These are phyloP conservation scores for Papilio protenor DNA, from an alignment of 2,888 invertebrate genomes.

Conservation along the genomic window DNA sequence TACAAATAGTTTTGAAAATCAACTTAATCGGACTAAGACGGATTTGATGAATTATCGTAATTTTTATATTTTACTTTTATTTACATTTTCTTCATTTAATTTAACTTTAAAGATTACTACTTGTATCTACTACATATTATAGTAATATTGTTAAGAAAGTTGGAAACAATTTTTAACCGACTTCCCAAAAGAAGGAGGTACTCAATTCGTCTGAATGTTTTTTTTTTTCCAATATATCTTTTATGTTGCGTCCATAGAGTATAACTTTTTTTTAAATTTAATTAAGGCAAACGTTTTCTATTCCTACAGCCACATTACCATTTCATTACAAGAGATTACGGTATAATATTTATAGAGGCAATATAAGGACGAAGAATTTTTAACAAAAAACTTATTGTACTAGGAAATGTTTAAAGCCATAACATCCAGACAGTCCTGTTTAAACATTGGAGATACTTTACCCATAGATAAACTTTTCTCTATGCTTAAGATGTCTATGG, in stretches of 20 bases:
- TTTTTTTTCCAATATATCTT: neutral
- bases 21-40: neutral
- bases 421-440: neutral
- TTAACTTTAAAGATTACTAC: neutral
- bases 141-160: neutral
- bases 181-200: too few species aligned
- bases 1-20: neutral
- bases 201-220: too few species aligned
- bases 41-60: neutral
- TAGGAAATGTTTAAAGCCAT: neutral
- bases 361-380: neutral
- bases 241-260: neutral
- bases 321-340: neutral
- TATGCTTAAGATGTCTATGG: slow-evolving; percentile 18
- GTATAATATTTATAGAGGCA: neutral
- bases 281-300: neutral
- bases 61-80: neutral
- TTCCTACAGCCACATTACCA: slow-evolving; percentile 1
- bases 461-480: neutral
- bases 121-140: neutral
- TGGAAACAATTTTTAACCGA: too few species aligned
- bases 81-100: neutral
- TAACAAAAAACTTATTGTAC: neutral
- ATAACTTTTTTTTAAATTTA: neutral
- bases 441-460: neutral